Evolutionary conservation across 2,888 invertebrate species (phyloP).

Genomic region (Lasioglossum malachurum): DNA sequence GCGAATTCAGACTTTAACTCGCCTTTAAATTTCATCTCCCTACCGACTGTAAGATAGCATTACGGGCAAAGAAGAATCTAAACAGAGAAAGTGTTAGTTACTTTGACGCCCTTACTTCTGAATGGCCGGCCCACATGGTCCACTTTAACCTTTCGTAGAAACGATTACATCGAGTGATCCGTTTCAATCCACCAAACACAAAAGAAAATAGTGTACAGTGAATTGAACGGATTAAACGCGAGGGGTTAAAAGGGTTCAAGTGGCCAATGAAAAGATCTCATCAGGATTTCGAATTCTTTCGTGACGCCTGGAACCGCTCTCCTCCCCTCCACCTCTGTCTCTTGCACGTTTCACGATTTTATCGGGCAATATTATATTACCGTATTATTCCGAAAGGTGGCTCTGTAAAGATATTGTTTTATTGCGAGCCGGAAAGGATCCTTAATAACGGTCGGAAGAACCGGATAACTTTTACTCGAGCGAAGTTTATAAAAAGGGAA

Average conservation of each 20-base stretch:
- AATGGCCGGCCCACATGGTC: neutral
- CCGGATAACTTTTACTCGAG: neutral
- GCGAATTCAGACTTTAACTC: constrained; percentile 13
- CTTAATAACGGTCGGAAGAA: neutral
- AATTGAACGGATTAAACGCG: constrained; percentile 11
- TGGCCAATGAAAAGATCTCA: neutral
- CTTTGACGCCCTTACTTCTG: neutral
- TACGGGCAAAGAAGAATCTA: too few species aligned
- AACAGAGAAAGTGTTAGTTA: neutral
- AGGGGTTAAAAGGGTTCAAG: constrained; percentile 8
- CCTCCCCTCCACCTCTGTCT: neutral
- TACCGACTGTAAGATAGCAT: too few species aligned
- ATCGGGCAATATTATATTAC: neutral
- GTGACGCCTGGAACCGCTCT: neutral
- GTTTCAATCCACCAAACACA: neutral
- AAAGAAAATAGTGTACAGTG: neutral
- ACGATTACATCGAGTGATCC: constrained; percentile 6
- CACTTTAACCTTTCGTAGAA: constrained; percentile 4
- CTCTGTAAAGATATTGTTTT: neutral
- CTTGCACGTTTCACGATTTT: neutral
- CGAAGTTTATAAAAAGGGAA: neutral
- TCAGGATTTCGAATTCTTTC: constrained; percentile 9
- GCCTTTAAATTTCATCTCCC: neutral
- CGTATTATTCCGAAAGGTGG: neutral
- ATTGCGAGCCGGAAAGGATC: neutral